Percentiles rank a stretch among this genome's conserved stretches.
These are phyloP conservation scores for Euzetes globulus DNA, from an alignment of 2,888 invertebrate species.

Conservation along the genomic window DNA sequence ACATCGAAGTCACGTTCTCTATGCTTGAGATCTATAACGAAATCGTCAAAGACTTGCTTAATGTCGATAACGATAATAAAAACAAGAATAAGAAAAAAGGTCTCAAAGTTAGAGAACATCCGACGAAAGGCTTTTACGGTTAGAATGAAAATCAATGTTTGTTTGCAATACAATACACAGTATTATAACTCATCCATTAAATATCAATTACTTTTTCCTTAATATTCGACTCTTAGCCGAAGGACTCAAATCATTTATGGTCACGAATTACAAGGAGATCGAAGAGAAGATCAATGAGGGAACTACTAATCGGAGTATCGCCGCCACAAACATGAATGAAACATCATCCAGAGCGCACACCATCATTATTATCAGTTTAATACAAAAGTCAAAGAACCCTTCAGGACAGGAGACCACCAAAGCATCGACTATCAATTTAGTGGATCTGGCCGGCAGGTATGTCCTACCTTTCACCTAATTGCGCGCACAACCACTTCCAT, in stretches of 20 bases:
- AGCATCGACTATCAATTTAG: conserved; percentile 52
- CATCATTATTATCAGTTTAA: conserved; percentile 53
- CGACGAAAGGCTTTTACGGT: conserved; percentile 55
- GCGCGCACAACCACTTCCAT: too few species aligned
- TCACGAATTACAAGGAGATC: conserved; percentile 51
- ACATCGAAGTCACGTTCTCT: conserved; percentile 52
- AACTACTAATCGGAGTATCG: conserved; percentile 53
- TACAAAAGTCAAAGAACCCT: conserved; percentile 52
- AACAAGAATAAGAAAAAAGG: conserved; percentile 48
- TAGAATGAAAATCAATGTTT: conserved; percentile 37
- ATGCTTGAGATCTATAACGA: conserved; percentile 58
- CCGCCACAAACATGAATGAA: conserved; percentile 56
- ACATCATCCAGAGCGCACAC: conserved; percentile 55
- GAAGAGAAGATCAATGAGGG: conserved; percentile 53
- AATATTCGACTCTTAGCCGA: conserved; percentile 48
- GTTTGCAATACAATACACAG: background rate
- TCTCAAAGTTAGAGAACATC: conserved; percentile 54
- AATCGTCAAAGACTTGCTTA: conserved; percentile 52
- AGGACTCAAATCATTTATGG: conserved; percentile 49
- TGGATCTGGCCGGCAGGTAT: conserved; percentile 55
- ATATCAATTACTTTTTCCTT: conserved; percentile 23
- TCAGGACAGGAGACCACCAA: conserved; percentile 52
- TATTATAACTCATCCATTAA: background rate
- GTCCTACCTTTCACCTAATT: background rate
- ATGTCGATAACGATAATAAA: conserved; percentile 45